phyloP scores from a whole-genome alignment of 1,140 invertebrate species.

The Procambarus virginalis region DNA sequence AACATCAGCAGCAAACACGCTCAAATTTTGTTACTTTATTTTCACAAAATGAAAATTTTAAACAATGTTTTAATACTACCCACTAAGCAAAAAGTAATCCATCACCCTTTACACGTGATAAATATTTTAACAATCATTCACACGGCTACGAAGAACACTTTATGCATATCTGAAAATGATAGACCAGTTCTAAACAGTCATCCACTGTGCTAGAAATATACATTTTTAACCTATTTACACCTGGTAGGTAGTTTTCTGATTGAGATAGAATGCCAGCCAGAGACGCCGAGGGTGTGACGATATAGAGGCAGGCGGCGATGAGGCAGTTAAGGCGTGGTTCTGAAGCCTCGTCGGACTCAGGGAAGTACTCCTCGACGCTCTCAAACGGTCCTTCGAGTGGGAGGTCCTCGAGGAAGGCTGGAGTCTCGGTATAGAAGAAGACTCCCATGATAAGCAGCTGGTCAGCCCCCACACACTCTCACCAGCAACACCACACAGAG shows the following conservation, averaged over 20 bases:
- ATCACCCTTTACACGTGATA: too few relatives aligned
- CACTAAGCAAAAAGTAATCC: too few relatives aligned
- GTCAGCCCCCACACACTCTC: conserved; percentile 90
- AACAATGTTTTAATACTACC: too few relatives aligned
- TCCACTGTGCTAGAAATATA: background rate
- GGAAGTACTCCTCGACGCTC: conserved; percentile 60
- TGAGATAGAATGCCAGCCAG: conserved; percentile 92
- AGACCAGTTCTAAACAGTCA: background rate
- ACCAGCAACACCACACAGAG: conserved; percentile 91
- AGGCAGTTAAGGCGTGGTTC: conserved; percentile 92
- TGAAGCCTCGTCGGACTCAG: conserved; percentile 70
- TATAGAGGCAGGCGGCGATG: conserved; percentile 92
- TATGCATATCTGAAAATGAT: background rate
- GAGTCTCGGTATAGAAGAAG: conserved; percentile 88
- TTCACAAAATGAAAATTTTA: too few relatives aligned
- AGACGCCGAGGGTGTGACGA: conserved; percentile 88
- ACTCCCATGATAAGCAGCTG: conserved; percentile 92
- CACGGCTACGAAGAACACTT: background rate
- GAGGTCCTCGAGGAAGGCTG: conserved; percentile 91
- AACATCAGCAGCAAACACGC: too few relatives aligned
- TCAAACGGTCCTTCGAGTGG: conserved; percentile 76
- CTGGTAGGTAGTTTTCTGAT: conserved; percentile 80
- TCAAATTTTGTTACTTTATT: too few relatives aligned
- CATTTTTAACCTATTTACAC: conserved; percentile 44
- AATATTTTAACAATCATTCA: background rate